Evolutionary conservation across 2,888 invertebrate genomes (phyloP).

Genomic region (Apamea sordens): DNA sequence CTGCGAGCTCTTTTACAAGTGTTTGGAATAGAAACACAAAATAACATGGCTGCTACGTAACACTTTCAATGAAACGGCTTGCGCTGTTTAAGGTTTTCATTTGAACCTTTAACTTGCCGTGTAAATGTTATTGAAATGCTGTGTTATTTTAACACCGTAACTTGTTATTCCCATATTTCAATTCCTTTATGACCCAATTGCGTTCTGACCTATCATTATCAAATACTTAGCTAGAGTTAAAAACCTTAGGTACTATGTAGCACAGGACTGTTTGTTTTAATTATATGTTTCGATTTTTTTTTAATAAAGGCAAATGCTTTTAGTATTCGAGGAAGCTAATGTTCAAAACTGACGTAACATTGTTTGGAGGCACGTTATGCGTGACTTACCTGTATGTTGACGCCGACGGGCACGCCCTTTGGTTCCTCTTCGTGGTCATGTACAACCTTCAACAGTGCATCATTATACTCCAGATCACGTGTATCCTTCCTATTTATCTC

Average conservation of each 20-base stretch:
- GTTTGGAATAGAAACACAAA: slow-evolving; percentile 9
- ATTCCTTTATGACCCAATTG: slow-evolving; percentile 3
- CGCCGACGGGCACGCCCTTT: slow-evolving; percentile 84
- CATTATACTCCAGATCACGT: slow-evolving; percentile 82
- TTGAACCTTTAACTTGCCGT: slow-evolving; percentile 5
- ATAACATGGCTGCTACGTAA: slow-evolving; percentile 5
- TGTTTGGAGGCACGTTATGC: slow-evolving; percentile 25
- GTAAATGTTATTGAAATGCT: background rate
- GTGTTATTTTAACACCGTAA: background rate
- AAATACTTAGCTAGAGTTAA: background rate
- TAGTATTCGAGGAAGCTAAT: slow-evolving; percentile 10
- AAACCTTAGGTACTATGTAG: background rate
- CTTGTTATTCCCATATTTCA: background rate
- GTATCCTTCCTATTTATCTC: slow-evolving; percentile 76
- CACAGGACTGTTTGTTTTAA: slow-evolving; percentile 1
- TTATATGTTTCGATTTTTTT: background rate
- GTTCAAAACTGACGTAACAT: slow-evolving; percentile 27
- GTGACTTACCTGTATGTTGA: slow-evolving; percentile 82
- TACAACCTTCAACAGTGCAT: slow-evolving; percentile 83
- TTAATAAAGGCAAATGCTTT: background rate
- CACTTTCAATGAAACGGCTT: slow-evolving; percentile 14
- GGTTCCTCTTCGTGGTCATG: slow-evolving; percentile 85
- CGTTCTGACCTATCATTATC: background rate
- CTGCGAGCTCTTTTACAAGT: background rate
- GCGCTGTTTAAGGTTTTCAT: slow-evolving; percentile 22